A percentile compares a stretch with the other conserved stretches of the same genome.
Evolutionary conservation across 2,113 vertebrate genomes (phyloP).

Genomic region (Erythrolamprus reginae): DNA sequence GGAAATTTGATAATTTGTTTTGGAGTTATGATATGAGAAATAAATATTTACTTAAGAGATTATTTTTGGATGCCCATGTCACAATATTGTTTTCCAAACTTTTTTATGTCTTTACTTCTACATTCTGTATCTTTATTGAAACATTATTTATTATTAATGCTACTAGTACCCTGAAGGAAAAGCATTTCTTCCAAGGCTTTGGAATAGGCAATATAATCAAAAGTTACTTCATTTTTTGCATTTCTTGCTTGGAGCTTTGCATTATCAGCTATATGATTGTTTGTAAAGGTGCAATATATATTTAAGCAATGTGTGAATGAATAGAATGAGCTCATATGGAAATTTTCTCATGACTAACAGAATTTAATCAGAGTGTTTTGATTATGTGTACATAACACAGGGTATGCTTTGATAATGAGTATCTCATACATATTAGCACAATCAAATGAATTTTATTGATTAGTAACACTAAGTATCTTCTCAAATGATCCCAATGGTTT

Average conservation of each 20-base stretch:
- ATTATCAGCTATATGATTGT: constrained; percentile 50
- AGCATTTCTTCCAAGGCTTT: neutral
- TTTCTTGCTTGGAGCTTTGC: constrained; percentile 38
- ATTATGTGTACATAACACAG: constrained; percentile 44
- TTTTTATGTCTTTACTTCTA: neutral
- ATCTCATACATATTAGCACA: constrained; percentile 50
- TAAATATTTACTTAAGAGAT: neutral
- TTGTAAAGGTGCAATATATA: constrained; percentile 52
- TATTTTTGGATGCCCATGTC: neutral
- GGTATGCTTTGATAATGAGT: constrained; percentile 39
- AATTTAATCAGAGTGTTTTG: constrained; percentile 51
- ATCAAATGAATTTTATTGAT: constrained; percentile 45
- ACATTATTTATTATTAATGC: neutral
- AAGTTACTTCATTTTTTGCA: constrained; percentile 17
- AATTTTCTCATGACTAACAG: constrained; percentile 42
- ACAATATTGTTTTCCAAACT: neutral
- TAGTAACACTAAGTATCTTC: constrained; percentile 35
- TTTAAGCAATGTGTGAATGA: constrained; percentile 50
- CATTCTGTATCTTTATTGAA: neutral
- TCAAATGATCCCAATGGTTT: constrained; percentile 1
- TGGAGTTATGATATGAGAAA: neutral
- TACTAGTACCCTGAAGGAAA: neutral
- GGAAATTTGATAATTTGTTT: neutral
- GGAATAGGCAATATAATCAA: constrained; percentile 27
- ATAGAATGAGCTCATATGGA: constrained; percentile 39